phyloP scores from a whole-genome alignment of 1,140 invertebrate species.

The Brachionus paranguensis region DNA sequence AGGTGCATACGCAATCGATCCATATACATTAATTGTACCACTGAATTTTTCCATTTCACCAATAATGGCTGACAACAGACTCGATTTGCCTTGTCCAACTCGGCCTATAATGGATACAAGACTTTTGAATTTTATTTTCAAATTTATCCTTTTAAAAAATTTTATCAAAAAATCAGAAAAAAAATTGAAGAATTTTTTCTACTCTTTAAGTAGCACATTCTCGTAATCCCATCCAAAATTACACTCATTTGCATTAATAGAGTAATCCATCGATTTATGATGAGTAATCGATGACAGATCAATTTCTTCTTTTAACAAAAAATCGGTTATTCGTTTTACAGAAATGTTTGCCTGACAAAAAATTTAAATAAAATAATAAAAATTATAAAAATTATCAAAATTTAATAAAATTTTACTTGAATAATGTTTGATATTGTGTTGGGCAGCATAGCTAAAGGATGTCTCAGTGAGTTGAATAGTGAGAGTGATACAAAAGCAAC shows the following conservation, averaged over 20 bases:
- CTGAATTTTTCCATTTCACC: constrained; percentile 84
- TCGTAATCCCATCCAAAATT: constrained; percentile 32
- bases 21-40: constrained; percentile 67
- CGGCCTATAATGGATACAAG: constrained; percentile 75
- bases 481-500: constrained; percentile 83
- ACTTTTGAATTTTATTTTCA: not conserved
- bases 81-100: constrained; percentile 83
- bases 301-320: constrained; percentile 18
- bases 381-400: too few species aligned
- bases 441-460: constrained; percentile 66
- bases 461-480: constrained; percentile 92
- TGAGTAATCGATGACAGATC: not conserved
- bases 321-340: not conserved
- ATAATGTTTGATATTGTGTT: constrained; percentile 54
- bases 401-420: not conserved
- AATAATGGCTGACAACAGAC: constrained; percentile 73
- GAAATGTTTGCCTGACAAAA: not conserved
- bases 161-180: constrained; percentile 56
- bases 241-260: not conserved
- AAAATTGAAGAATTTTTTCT: not conserved
- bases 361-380: too few species aligned
- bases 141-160: not conserved
- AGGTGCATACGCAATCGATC: constrained; percentile 66
- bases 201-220: not conserved
- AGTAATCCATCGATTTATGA: not conserved